A percentile compares a stretch with the other conserved stretches of the same genome.
Evolutionary conservation across 2,888 invertebrate genomes (phyloP).

Genomic region (Lymantria monacha): DNA sequence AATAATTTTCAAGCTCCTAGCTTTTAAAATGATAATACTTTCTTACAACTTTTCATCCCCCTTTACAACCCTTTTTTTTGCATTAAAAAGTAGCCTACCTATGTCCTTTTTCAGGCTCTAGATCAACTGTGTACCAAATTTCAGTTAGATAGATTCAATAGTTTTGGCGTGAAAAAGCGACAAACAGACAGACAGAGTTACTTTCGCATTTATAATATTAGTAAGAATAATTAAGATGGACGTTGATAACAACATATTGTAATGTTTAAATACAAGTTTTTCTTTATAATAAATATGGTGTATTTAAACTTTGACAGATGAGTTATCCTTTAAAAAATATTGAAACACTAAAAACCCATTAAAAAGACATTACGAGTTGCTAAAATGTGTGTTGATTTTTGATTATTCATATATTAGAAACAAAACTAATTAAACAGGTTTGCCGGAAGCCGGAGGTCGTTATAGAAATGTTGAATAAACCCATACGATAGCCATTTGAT

Average conservation of each 20-base stretch:
- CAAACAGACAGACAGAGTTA: no score
- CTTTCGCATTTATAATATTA: no score
- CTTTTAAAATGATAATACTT: no score
- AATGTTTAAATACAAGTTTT: slow-evolving; percentile 15
- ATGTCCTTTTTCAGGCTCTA: no score
- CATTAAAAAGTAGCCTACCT: no score
- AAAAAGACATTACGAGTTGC: background rate
- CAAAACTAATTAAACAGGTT: background rate
- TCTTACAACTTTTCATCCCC: no score
- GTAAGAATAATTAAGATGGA: slow-evolving; percentile 17
- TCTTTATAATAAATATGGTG: slow-evolving; percentile 16
- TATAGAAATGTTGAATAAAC: background rate
- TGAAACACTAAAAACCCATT: slow-evolving; percentile 9
- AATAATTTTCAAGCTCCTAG: no score
- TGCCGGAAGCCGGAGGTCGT: background rate
- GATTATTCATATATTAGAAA: background rate
- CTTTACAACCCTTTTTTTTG: no score
- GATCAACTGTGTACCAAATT: no score
- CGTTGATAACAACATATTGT: slow-evolving; percentile 9
- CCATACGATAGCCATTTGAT: background rate
- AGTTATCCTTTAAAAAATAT: slow-evolving; percentile 21
- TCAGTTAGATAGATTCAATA: no score
- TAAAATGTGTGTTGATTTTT: background rate
- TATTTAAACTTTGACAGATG: slow-evolving; percentile 27
- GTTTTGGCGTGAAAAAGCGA: no score